These are phyloP conservation scores for Popillia japonica DNA, from an alignment of 1,140 invertebrate genomes.

Conservation along the genomic window DNA sequence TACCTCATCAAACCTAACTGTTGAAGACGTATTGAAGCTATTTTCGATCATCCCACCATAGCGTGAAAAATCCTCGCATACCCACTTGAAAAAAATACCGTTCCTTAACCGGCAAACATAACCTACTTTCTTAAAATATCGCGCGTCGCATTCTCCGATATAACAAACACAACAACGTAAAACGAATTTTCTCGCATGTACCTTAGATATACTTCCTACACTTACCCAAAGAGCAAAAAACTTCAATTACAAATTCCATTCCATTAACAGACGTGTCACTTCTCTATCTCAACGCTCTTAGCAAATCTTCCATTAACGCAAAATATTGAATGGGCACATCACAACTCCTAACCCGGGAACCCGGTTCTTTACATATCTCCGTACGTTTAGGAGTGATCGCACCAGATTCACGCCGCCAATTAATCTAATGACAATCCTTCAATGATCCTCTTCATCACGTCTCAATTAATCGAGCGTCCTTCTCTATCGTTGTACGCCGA, in stretches of 20 bases:
- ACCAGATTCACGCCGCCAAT: conserved; percentile 1
- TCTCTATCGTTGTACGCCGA: too few species aligned
- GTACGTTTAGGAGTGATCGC: neutral
- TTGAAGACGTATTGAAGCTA: neutral
- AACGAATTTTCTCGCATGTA: conserved; percentile 1
- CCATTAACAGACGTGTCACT: conserved; percentile 4
- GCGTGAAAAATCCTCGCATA: neutral
- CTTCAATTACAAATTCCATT: conserved; percentile 10
- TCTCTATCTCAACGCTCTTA: neutral
- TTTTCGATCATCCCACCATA: neutral
- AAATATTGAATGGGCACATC: conserved; percentile 8
- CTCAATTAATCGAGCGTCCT: neutral
- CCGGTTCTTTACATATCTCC: neutral
- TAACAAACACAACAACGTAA: neutral
- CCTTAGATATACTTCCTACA: neutral
- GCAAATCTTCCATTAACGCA: conserved; percentile 21
- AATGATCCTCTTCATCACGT: neutral
- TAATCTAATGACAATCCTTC: conserved; percentile 6
- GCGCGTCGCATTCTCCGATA: neutral
- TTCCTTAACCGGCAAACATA: conserved; percentile 26
- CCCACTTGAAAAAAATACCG: conserved; percentile 21
- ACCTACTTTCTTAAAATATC: conserved; percentile 34
- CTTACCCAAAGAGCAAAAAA: conserved; percentile 14
- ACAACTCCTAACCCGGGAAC: neutral
- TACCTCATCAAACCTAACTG: neutral